A percentile compares a stretch with the other conserved stretches of the same genome.
Evolutionary conservation across 1,140 invertebrate species (phyloP).

Genomic region (Formica exsecta): DNA sequence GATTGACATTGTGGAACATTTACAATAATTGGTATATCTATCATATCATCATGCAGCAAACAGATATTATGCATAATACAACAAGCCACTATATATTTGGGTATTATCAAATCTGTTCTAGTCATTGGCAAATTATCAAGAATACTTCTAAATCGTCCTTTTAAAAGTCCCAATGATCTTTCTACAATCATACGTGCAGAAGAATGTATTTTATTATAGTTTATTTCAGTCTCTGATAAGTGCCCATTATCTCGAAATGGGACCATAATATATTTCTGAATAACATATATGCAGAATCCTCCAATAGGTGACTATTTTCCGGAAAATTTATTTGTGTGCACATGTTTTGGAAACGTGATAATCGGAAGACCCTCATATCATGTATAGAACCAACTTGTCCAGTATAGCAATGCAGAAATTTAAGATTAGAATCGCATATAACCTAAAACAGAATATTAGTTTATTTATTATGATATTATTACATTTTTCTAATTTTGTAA

Average conservation of each 20-base stretch:
- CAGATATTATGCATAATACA: background rate
- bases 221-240: background rate
- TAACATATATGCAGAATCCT: conserved; percentile 21
- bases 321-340: conserved; percentile 23
- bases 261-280: conserved; percentile 2
- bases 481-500: too few relatives aligned
- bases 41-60: background rate
- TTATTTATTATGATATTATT: too few relatives aligned
- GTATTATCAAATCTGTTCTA: background rate
- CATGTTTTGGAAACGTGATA: conserved; percentile 46
- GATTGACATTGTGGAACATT: background rate
- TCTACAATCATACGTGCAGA: background rate
- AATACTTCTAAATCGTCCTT: background rate
- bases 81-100: background rate
- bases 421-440: conserved; percentile 20
- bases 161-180: background rate
- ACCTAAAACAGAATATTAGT: too few relatives aligned
- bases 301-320: conserved; percentile 11
- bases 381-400: conserved; percentile 47
- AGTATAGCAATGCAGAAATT: conserved; percentile 33
- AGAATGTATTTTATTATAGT: conserved; percentile 1
- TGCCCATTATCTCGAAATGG: conserved; percentile 2
- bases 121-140: background rate
- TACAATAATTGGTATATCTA: background rate
- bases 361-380: background rate